phyloP scores from a whole-genome alignment of 2,797 vertebrate genomes.

The Neomorphus geoffroyi region DNA sequence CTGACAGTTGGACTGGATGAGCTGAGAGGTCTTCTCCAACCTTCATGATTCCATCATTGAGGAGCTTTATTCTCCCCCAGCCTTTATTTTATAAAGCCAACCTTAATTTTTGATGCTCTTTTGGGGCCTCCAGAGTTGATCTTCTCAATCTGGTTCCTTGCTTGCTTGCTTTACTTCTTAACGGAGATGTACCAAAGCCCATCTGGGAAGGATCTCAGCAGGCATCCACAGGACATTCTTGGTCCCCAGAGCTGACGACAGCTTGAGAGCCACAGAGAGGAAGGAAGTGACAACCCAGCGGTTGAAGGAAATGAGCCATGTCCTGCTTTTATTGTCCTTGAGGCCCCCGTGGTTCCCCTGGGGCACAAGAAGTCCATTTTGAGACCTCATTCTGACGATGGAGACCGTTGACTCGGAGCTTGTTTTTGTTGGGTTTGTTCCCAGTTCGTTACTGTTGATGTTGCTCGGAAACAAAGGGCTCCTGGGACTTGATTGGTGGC shows the following conservation, averaged over 20 bases:
- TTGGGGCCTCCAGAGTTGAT: neutral
- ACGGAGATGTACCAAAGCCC: neutral
- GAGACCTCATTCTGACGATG: conserved; percentile 73
- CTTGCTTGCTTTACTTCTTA: neutral
- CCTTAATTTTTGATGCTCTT: rapidly evolving
- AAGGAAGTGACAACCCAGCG: conserved; percentile 74
- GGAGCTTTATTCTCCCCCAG: neutral
- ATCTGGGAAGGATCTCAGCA: neutral
- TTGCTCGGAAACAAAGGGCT: too few species aligned
- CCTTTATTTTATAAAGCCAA: too few species aligned
- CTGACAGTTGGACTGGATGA: too few species aligned
- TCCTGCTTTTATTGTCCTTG: conserved; percentile 81
- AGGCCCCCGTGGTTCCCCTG: conserved; percentile 69
- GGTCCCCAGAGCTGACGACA: conserved; percentile 75
- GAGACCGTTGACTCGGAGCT: conserved; percentile 69
- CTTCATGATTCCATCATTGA: too few species aligned
- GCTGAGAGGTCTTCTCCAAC: too few species aligned
- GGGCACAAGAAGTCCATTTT: conserved; percentile 60
- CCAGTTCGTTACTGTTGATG: too few species aligned
- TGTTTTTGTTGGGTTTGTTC: conserved; percentile 50
- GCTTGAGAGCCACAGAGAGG: conserved; percentile 75
- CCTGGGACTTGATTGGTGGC: too few species aligned
- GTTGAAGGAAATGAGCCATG: conserved; percentile 81
- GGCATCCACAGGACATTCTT: conserved; percentile 80
- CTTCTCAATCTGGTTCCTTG: too few species aligned